Evolutionary conservation across 2,888 invertebrate species (phyloP).

Genomic region (Heliconius hortense): DNA sequence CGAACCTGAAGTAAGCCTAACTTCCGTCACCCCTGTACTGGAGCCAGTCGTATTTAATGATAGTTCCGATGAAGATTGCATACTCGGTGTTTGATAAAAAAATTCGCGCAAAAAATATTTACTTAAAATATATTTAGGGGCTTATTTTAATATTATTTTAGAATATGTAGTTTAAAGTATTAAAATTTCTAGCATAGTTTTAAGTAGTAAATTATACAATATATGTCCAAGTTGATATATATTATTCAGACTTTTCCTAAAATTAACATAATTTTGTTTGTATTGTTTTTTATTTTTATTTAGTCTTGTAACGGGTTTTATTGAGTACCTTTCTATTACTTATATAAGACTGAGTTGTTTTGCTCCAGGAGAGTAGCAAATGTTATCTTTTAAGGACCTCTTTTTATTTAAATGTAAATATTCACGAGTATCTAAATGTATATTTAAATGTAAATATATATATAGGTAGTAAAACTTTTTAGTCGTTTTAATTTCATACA

Average conservation of each 20-base stretch:
- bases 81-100: constrained; percentile 35
- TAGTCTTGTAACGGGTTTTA: not conserved
- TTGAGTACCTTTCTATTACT: not conserved
- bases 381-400: no score
- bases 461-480: no score
- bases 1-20: not conserved
- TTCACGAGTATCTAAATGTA: no score
- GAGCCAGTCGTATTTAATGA: constrained; percentile 32
- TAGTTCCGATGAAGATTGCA: constrained; percentile 39
- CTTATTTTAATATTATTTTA: not conserved
- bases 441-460: no score
- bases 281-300: not conserved
- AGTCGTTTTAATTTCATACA: no score
- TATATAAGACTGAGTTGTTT: not conserved
- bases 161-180: not conserved
- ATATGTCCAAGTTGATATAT: not conserved
- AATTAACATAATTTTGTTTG: not conserved
- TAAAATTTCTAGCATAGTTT: not conserved
- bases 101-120: not conserved
- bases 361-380: not conserved
- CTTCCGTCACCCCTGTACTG: not conserved
- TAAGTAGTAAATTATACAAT: not conserved
- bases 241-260: not conserved
- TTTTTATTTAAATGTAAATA: no score
- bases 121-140: not conserved